phyloP scores from a whole-genome alignment of 2,888 invertebrate species.

The Leptogaster cylindrica region DNA sequence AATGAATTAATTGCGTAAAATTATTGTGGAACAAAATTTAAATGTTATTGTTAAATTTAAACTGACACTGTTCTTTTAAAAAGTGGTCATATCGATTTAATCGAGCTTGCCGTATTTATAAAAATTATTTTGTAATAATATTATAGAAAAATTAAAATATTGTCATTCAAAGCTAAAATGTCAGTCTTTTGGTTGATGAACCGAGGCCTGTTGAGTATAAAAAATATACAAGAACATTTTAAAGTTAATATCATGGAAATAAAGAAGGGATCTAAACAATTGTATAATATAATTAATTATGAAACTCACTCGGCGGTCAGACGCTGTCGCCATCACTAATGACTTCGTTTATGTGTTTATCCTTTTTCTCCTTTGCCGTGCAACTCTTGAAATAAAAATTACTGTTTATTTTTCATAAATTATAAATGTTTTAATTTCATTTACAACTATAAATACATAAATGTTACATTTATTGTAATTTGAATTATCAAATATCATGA shows the following conservation, averaged over 20 bases:
- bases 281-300: neutral
- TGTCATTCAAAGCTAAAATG: conserved; percentile 63
- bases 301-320: conserved; percentile 59
- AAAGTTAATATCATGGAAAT: too few species aligned
- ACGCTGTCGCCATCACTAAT: conserved; percentile 59
- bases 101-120: conserved; percentile 6
- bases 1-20: too few species aligned
- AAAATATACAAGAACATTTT: conserved; percentile 12
- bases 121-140: conserved; percentile 23
- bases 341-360: conserved; percentile 61
- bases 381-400: conserved; percentile 55
- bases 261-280: neutral
- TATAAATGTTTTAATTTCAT: too few species aligned
- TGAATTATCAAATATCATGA: too few species aligned
- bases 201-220: conserved; percentile 50
- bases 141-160: conserved; percentile 54
- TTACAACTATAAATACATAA: too few species aligned
- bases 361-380: conserved; percentile 58
- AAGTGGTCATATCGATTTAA: neutral
- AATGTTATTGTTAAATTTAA: too few species aligned
- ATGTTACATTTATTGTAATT: too few species aligned
- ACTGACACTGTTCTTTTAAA: conserved; percentile 7
- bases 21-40: too few species aligned
- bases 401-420: too few species aligned
- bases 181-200: conserved; percentile 61